Conservation (phyloP, 2,888 invertebrate species). For the Agrotis ipsilon region DNA sequence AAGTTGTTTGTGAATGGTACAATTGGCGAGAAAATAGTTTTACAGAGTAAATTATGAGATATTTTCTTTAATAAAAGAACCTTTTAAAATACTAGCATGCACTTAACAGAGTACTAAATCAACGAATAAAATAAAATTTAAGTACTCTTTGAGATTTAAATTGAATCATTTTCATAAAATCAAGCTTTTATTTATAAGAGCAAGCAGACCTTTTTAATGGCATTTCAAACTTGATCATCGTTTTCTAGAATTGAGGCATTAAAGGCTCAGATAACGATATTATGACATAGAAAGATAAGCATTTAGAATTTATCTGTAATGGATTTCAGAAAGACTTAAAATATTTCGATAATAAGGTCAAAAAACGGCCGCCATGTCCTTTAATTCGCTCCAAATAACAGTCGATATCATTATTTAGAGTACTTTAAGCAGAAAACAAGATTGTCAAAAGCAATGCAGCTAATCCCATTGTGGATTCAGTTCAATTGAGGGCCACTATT, state of each 20-base stretch:
- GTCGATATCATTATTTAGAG: no score
- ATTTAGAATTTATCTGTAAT: no score
- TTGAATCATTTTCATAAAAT: conserved; percentile 14
- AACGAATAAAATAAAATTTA: background rate
- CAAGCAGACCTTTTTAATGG: no score
- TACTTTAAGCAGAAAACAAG: no score
- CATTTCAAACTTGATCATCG: conserved; percentile 16
- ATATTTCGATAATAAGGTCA: background rate
- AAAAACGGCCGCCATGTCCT: conserved; percentile 15
- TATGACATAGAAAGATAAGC: conserved; percentile 5
- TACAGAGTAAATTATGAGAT: no score
- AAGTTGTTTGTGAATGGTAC: conserved; percentile 41
- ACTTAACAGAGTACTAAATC: background rate
- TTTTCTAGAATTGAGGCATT: conserved; percentile 6
- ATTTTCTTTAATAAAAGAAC: background rate
- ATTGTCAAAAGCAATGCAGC: conserved; percentile 15
- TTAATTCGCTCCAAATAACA: no score
- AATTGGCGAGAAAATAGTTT: conserved; percentile 1
- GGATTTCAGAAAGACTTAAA: background rate
- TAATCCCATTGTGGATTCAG: conserved; percentile 25
- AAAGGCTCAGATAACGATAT: conserved; percentile 22
- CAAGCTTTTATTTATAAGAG: background rate
- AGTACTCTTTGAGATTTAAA: conserved; percentile 16
- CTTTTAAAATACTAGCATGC: conserved; percentile 7
- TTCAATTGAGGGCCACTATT: conserved; percentile 35